Evolutionary conservation across 1,140 invertebrate genomes (phyloP).

Genomic region (Phortica variegata): DNA sequence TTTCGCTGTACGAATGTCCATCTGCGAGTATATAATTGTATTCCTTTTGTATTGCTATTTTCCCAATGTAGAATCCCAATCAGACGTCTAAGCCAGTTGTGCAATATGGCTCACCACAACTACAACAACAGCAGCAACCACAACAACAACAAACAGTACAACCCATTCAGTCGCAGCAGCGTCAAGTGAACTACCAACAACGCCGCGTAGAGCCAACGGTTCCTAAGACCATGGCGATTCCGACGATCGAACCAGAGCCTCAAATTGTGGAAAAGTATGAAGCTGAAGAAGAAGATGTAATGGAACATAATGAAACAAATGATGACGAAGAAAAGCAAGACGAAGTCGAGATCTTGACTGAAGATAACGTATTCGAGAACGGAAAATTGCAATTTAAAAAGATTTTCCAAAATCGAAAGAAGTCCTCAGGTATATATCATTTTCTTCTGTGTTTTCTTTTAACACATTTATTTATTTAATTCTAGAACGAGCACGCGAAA

Average conservation of each 20-base stretch:
- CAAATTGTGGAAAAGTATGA: background rate
- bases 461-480: background rate
- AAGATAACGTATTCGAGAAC: constrained; percentile 13
- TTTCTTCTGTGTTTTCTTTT: background rate
- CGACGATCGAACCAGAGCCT: constrained; percentile 24
- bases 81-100: constrained; percentile 18
- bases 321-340: background rate
- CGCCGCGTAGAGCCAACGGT: background rate
- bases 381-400: constrained; percentile 52
- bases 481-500: constrained; percentile 57
- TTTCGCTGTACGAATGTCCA: no score
- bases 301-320: background rate
- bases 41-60: no score
- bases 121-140: constrained; percentile 3
- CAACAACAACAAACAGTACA: background rate
- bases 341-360: background rate
- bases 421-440: constrained; percentile 40
- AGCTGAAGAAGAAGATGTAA: background rate
- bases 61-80: constrained; percentile 33
- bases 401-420: constrained; percentile 50
- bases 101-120: constrained; percentile 2
- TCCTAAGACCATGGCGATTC: constrained; percentile 11
- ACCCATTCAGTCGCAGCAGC: background rate
- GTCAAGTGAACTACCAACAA: no score
- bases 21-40: no score